Evolutionary conservation across 1,140 invertebrate genomes (phyloP).

Genomic region (Panagrolaimus sp.): DNA sequence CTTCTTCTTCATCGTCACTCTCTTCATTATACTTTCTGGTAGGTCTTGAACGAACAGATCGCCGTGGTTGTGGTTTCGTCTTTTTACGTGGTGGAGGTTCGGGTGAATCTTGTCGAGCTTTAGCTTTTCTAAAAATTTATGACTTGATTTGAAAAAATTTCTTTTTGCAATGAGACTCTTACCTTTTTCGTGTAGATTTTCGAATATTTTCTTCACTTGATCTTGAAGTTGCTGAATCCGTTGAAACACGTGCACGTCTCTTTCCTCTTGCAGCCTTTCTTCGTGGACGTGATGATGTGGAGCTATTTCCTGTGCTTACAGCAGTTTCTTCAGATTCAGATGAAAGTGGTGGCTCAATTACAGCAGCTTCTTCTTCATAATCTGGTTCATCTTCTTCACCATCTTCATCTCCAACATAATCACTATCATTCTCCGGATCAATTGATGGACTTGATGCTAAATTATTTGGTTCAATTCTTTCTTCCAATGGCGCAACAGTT

Average conservation of each 20-base stretch:
- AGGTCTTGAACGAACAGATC: background rate
- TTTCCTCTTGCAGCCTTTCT: too few species aligned
- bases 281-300: too few species aligned
- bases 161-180: too few species aligned
- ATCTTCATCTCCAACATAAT: background rate
- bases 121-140: too few species aligned
- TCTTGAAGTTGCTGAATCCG: too few species aligned
- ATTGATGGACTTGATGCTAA: background rate
- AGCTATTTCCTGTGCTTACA: background rate
- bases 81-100: background rate
- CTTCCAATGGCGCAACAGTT: background rate
- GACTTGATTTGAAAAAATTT: too few species aligned
- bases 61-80: background rate
- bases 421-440: background rate
- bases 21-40: background rate
- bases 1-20: background rate
- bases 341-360: constrained; percentile 1
- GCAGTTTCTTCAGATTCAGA: background rate
- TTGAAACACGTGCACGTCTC: too few species aligned
- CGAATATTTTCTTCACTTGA: background rate
- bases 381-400: constrained; percentile 1
- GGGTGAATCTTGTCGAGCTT: background rate
- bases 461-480: background rate
- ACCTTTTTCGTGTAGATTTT: background rate
- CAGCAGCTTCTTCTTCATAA: constrained; percentile 1